Evolutionary conservation across 1,140 invertebrate species (phyloP), one percentile per base, ranked within the genome.

Genomic region (Metopolophium dirhodum): DNA sequence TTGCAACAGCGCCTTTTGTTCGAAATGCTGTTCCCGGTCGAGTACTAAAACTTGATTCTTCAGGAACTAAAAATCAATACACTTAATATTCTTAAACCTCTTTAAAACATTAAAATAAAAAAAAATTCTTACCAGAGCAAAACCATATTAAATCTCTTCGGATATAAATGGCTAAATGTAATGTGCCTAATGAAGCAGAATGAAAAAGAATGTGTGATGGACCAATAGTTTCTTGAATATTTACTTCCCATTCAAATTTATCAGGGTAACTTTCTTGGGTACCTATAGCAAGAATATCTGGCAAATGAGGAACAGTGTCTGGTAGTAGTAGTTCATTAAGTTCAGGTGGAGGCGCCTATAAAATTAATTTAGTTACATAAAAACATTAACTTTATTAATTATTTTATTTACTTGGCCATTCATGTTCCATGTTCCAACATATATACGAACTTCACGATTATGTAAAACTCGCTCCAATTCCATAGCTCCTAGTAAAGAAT

Each of bases 401-500:
- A 83, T 90, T 8, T 86, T 41, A 94, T 94, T 95, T 95, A 97
- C 96, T 96, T 98, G 98, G 26, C 98, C 98, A 95, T 98, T 98
- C 98, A 99, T 99, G 95, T 99, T 99, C 98, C 98, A 99, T 11
- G 98, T 98, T 0, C 98, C 98, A 93, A 99, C 96, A 96, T 98
- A 99, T 94, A 99, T 97, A 94, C 96, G 97, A 0, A 99, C 95
- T 95, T 98, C 97, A 94, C 97, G 96, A 94, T 97, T 97, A 11
- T 98, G 98, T 94, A 99, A 97, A 47, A 98, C 97, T 95, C 98
- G 97, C 94, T 98, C 97, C 83, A 99, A 95, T 95, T 99, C 98
- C 49, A 96, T 96, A 20, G 97, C 96, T 22, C 98, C 98, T 4
- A 99, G 95, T 30, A 99, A 95, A 37, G 97, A 97, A 94, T 97